These are phyloP conservation scores for Morone chrysops DNA, from an alignment of 2,113 vertebrate species.

Conservation along the genomic window DNA sequence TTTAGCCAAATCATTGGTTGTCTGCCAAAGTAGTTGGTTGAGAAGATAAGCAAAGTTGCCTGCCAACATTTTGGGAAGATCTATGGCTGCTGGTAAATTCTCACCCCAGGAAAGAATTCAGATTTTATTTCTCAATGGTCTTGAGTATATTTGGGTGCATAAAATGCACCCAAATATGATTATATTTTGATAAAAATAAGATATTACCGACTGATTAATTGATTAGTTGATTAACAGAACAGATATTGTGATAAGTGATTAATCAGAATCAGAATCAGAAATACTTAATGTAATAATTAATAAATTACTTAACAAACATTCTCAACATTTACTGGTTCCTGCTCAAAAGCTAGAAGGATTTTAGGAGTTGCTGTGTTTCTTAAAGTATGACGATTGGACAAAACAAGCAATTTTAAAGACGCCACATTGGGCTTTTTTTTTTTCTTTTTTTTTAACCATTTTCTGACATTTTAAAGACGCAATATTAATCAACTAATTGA, in stretches of 20 bases:
- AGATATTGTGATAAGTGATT: too few relatives aligned
- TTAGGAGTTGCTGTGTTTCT: too few relatives aligned
- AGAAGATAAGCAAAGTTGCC: conserved; percentile 21
- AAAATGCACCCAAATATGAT: too few relatives aligned
- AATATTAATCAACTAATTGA: background rate
- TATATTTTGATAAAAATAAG: too few relatives aligned
- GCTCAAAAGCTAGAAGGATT: background rate
- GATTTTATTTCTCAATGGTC: background rate
- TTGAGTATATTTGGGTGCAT: background rate
- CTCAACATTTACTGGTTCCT: background rate
- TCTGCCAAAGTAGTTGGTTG: conserved; percentile 40
- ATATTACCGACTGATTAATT: too few relatives aligned
- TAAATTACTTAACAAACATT: too few relatives aligned
- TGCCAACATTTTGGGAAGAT: conserved; percentile 40
- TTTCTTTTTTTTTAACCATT: background rate
- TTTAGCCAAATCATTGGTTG: conserved; percentile 20
- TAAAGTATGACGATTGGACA: background rate
- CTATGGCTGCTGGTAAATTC: conserved; percentile 27
- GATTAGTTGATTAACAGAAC: too few relatives aligned
- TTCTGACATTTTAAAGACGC: background rate
- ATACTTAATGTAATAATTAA: too few relatives aligned
- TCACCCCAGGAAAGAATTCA: conserved; percentile 7
- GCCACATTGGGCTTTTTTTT: background rate
- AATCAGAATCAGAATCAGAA: too few relatives aligned
- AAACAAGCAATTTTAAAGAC: background rate